Evolutionary conservation across 2,113 vertebrate genomes (phyloP), one percentile per base, ranked within the genome.

Genomic region (Malurus melanocephalus): DNA sequence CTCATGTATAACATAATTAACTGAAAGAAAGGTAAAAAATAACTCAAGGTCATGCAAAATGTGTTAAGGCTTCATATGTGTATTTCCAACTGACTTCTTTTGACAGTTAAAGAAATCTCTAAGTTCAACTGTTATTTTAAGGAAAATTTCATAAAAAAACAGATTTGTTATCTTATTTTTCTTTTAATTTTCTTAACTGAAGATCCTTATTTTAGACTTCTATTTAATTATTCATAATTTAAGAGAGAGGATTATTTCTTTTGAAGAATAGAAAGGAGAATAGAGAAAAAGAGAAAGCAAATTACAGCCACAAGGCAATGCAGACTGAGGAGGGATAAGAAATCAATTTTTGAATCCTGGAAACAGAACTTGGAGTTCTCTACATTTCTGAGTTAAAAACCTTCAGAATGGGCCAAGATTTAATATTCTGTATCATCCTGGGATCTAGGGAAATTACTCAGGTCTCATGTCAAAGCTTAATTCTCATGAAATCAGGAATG

Each of bases 21-120:
- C 43, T 83, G 84, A 90, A 92, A 72, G 24, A 35, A 71, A 77
- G 42, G 71, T 20, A 85, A 88, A 78, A 93, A 93, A 87, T 55
- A 87, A 87, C 59, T 92, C 42, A 90, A 75, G 46, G 57, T 77
- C 68, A 72, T 1, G 30, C 30, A 80, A 88, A 92, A 75, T 19
- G 21, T 79, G 15, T 59, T 40, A 18, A 69, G 51, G n/a, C 6
- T 80, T 76, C 28, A 26, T 18, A 43, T 12, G 3, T 27, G 16
- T 53, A 7, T 53, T 89, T 89, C 26, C 45, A 68, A 0, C 9
- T 84, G 38, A 51, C n/a, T 83, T 33, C 17, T 78, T 33, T 20
- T 65, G 10, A 75, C 42, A 86, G 22, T 15, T 82, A 55, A 30
- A 60, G 52, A 74, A 40, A 52, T 51, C 33, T 53, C 26, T 30